Conservation (phyloP, 2,113 vertebrate species). For the Bujurquina vittata region DNA sequence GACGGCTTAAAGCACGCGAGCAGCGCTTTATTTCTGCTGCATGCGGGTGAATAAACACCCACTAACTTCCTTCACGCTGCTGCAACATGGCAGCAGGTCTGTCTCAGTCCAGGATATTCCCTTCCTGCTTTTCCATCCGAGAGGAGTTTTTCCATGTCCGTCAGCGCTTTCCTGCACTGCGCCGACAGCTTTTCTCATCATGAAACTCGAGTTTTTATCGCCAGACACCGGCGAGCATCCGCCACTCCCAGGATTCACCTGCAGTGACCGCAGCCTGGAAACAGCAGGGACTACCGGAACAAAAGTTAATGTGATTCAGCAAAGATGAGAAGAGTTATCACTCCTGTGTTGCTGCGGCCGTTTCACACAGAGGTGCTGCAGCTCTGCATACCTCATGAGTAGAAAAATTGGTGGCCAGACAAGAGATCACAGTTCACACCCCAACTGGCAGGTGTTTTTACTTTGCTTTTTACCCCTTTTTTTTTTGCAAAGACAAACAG, state of each 20-base stretch:
- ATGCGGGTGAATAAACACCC: background rate
- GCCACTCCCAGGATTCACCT: background rate
- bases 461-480: too few species aligned
- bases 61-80: background rate
- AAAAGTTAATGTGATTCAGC: background rate
- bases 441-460: background rate
- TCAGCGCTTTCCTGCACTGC: background rate
- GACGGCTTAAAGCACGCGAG: conserved; percentile 7
- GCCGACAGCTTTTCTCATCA: background rate
- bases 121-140: background rate
- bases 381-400: background rate
- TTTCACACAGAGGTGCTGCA: background rate
- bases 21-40: conserved; percentile 5
- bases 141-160: background rate
- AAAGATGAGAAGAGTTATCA: background rate
- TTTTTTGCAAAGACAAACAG: too few species aligned
- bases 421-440: fast-evolving
- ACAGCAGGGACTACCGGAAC: background rate
- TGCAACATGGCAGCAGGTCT: background rate
- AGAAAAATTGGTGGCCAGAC: background rate
- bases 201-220: background rate
- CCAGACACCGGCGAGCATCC: background rate
- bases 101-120: background rate
- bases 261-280: background rate
- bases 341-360: background rate